Conservation (phyloP, 92 coral and sea anemone species). For the Diadumene lineata region DNA sequence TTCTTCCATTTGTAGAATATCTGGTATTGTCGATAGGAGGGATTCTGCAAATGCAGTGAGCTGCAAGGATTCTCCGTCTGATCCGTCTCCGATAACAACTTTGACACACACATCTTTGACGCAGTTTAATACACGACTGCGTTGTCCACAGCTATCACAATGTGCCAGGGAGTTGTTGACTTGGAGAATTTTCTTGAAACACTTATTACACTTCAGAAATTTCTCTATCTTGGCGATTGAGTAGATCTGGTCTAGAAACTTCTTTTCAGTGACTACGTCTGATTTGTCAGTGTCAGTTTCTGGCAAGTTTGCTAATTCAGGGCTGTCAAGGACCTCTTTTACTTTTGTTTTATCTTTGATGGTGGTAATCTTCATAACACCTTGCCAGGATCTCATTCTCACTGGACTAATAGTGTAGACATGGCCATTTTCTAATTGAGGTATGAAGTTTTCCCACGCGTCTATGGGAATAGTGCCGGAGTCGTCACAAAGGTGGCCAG, state of each 20-base stretch:
- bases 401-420: constrained; percentile 32
- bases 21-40: background rate
- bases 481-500: constrained; percentile 13
- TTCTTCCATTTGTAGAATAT: background rate
- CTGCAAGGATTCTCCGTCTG: background rate
- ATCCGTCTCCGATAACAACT: background rate
- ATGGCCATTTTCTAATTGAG: constrained; percentile 29
- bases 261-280: background rate
- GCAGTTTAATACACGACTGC: background rate
- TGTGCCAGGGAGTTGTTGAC: background rate
- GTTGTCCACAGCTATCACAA: constrained; percentile 12
- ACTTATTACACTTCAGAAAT: constrained; percentile 2
- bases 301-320: background rate
- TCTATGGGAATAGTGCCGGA: constrained; percentile 39
- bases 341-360: constrained; percentile 16
- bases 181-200: constrained; percentile 11
- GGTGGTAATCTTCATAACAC: constrained; percentile 48
- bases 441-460: constrained; percentile 39
- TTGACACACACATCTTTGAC: constrained; percentile 1
- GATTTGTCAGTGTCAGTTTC: background rate
- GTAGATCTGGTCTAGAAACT: background rate
- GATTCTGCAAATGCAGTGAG: background rate
- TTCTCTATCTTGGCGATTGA: constrained; percentile 4
- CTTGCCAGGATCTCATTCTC: constrained; percentile 44
- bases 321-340: background rate